Percentiles rank a stretch among this genome's conserved stretches.
These are phyloP conservation scores for Sebastes aleutianus DNA, from an alignment of 2,797 vertebrate genomes.

Conservation along the genomic window DNA sequence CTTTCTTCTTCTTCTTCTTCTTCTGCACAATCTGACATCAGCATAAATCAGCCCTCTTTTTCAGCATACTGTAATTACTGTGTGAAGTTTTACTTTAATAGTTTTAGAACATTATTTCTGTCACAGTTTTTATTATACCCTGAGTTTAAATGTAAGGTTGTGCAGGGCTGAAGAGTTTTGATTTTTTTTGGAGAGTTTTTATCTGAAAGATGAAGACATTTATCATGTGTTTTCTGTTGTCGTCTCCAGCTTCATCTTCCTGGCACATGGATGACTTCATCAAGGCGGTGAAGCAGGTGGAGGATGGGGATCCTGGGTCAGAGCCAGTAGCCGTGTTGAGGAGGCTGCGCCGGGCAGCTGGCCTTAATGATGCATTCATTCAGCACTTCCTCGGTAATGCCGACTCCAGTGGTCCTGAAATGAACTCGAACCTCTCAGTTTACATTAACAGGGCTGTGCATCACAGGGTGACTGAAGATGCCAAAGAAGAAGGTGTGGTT, in stretches of 20 bases:
- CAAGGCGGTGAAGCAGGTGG: slow-evolving; percentile 69
- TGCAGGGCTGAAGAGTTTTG: neutral
- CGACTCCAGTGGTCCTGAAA: neutral
- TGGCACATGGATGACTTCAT: slow-evolving; percentile 80
- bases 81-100: neutral
- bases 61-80: neutral
- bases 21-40: neutral
- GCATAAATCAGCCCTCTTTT: neutral
- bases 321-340: slow-evolving; percentile 37
- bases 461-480: slow-evolving; percentile 44
- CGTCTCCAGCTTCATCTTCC: slow-evolving; percentile 53
- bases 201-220: neutral
- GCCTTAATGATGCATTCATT: slow-evolving; percentile 45
- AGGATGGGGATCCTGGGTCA: slow-evolving; percentile 41
- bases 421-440: slow-evolving; percentile 42
- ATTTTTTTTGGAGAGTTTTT: neutral
- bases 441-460: slow-evolving; percentile 61
- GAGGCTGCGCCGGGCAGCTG: slow-evolving; percentile 57
- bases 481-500: slow-evolving; percentile 81
- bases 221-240: neutral
- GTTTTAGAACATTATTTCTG: neutral
- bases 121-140: too few relatives aligned
- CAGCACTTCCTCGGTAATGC: slow-evolving; percentile 59
- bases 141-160: neutral
- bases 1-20: too few relatives aligned